Evolutionary conservation across 2,113 vertebrate species (phyloP), one percentile per base, ranked within the genome.

Genomic region (Gadus macrocephalus): DNA sequence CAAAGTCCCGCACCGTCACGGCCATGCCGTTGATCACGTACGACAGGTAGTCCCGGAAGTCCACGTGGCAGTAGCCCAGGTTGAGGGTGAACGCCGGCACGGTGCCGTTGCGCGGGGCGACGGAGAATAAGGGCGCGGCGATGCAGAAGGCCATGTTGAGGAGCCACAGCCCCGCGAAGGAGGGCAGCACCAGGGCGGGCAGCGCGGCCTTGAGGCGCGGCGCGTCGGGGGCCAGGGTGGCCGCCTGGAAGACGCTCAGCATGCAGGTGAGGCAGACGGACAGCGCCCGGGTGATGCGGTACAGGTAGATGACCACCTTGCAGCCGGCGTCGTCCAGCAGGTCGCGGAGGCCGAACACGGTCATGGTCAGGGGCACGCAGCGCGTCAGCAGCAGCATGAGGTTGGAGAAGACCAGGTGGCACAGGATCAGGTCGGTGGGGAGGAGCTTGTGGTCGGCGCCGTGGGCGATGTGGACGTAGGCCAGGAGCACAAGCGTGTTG

Each of bases 201-300:
- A 92, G 87, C 2, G 49, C 65, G 12, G 76, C 69, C 64, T 92
- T 93, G 20, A 92, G 60, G 64, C 25, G 58, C 56, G 85, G 55
- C 56, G 82, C 83, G 2, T 83, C 71, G 0, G 92, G 88, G 2
- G 88, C 78, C 0, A 93, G 73, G 38, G 86, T 92, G 28, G 89
- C 60, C 0, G 89, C 89, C 80, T 93, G 92, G 69, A 92, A 91
- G 68, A 91, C 88, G 7, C 91, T 93, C 63, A 93, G 87, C 90
- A 93, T 91, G 79, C 91, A 91, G 28, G 91, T 93, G 65, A 93
- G 69, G 80, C 89, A 93, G 20, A 93, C 89, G 0, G 93, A 93
- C 70, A 93, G 76, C 7, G 92, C 91, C 1, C 93, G 89, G 60
- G 78, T 2, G 2, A 92, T 77, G 49, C 93, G 86, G 74, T 93